A percentile compares a stretch with the other conserved stretches of the same genome.
Conservation (phyloP, 2,888 invertebrate species). For the Andrena trimmerana region DNA sequence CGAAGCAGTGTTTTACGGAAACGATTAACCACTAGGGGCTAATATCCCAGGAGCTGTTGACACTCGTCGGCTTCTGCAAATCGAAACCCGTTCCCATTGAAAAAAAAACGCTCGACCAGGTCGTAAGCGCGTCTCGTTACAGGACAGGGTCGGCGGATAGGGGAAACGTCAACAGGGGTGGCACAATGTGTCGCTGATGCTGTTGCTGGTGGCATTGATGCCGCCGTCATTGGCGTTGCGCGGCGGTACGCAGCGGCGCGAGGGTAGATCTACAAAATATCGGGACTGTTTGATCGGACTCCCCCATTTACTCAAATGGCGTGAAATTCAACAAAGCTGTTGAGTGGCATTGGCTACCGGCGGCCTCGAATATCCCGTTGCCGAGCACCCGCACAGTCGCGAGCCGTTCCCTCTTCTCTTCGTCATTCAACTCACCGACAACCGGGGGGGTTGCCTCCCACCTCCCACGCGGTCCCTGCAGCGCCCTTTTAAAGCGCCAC, state of each 20-base stretch:
- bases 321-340: conserved; percentile 83
- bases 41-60: no score
- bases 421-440: conserved; percentile 24
- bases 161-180: conserved; percentile 39
- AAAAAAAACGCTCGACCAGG: background rate
- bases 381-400: conserved; percentile 14
- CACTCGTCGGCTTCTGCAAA: no score
- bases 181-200: conserved; percentile 45
- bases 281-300: conserved; percentile 79
- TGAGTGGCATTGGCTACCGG: conserved; percentile 68
- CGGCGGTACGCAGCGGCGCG: conserved; percentile 18
- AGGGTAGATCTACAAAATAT: conserved; percentile 75
- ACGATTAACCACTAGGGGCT: no score
- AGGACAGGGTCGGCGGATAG: background rate
- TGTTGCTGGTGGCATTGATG: conserved; percentile 37
- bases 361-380: conserved; percentile 56
- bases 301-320: conserved; percentile 80
- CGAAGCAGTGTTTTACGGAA: no score
- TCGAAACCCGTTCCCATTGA: background rate
- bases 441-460: background rate
- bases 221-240: conserved; percentile 35
- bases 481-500: conserved; percentile 69
- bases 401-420: conserved; percentile 21
- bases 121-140: background rate
- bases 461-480: conserved; percentile 11